Evolutionary conservation across 2,797 vertebrate genomes (phyloP).

Genomic region (Tragopan temminckii): DNA sequence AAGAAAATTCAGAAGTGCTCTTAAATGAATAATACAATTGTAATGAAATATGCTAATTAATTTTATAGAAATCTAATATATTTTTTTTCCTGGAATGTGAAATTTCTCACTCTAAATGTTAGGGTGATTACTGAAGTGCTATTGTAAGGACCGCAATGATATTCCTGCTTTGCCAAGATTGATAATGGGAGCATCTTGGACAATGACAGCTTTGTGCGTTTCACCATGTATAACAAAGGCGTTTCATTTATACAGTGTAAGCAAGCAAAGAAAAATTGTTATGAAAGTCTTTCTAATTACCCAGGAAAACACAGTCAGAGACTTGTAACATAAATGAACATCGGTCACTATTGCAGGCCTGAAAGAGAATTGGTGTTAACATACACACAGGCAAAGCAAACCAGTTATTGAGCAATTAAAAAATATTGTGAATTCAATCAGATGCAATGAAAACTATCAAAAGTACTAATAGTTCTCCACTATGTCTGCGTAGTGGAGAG

Average conservation of each 20-base stretch:
- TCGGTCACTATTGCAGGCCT: background rate
- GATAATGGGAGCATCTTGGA: background rate
- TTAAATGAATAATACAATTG: background rate
- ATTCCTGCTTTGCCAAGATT: background rate
- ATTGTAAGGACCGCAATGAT: background rate
- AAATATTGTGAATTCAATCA: background rate
- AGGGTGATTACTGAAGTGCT: background rate
- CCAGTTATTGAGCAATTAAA: background rate
- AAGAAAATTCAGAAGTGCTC: background rate
- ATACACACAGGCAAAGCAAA: background rate
- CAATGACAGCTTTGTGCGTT: background rate
- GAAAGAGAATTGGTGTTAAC: background rate
- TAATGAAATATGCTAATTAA: background rate
- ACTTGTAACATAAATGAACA: background rate
- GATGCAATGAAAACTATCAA: background rate
- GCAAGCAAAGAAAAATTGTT: background rate
- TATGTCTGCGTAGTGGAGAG: background rate
- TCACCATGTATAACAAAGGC: background rate
- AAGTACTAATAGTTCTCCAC: background rate
- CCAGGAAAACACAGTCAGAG: background rate
- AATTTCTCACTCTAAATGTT: background rate
- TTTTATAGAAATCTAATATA: background rate
- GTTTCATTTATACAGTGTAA: background rate
- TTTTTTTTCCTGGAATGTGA: background rate
- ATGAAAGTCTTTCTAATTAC: slow-evolving; percentile 9